Evolutionary conservation across 2,113 vertebrate species (phyloP), one percentile per base, ranked within the genome.

Genomic region (Anas platyrhynchos): DNA sequence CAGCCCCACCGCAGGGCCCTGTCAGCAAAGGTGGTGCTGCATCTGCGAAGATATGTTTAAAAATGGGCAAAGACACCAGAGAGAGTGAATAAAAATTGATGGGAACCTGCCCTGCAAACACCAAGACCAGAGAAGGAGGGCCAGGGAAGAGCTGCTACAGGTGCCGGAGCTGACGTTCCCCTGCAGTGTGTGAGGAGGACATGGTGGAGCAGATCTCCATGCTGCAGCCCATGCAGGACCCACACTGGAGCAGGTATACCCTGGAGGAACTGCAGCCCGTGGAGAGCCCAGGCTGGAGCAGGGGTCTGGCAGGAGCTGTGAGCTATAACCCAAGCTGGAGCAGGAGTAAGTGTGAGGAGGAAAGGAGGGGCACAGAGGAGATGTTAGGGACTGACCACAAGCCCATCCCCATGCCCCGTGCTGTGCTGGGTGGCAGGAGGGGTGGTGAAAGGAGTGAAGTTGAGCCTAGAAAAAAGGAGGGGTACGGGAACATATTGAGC

Each of bases 401-500:
- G 7, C 15, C 14, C 36, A 6, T 75, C 16, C 6, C 16, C 6
- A 50, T 34, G 8, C 15, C 13, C n/a, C 29, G n/a, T 65, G 9
- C 21, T 41, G 41, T 41, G 41, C 3, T 1, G 8, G 55, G 75
- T 2, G 1, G 3, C 23, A 7, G 22, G 15, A 67, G 13, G 44
- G 61, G 27, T 11, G 44, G 11, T 17, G 29, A 91, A 88, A 20
- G 6, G 38, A 74, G 3, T 12, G 11, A 85, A 31, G 4, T 10
- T 69, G 18, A 85, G 9, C 1, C 0, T 61, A 7, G 31, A 36
- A 69, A 77, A 87, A 87, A 41, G 7, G 56, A 65, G 4, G 31
- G 2, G 4, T 63, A 7, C 3, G 27, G 8, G 5, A 62, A 67
- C 4, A 4, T 7, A 13, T 1, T n/a, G 13, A 69, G 38, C 58